Conservation (phyloP, 2,888 invertebrate species). For the Neocrepidodera transversa region DNA sequence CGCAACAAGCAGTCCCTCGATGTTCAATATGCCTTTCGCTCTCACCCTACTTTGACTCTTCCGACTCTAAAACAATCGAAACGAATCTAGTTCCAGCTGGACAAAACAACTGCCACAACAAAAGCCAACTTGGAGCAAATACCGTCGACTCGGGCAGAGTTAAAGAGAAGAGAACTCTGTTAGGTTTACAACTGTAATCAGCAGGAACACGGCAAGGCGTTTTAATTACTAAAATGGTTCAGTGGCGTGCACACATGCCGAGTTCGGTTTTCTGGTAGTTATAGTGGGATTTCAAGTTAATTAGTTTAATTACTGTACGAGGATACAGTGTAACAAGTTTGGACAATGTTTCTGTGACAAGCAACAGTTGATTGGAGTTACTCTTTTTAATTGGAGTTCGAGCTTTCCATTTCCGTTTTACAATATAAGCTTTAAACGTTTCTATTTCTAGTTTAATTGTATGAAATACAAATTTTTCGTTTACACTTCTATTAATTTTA, state of each 20-base stretch:
- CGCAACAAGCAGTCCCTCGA: no score
- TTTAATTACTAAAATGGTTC: slow-evolving; percentile 21
- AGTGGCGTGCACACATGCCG: slow-evolving; percentile 11
- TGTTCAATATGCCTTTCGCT: no score
- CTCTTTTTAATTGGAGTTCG: no score
- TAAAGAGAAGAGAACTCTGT: slow-evolving; percentile 22
- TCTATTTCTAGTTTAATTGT: no score
- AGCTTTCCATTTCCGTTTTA: no score
- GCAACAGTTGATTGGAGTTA: neutral
- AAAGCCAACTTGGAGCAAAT: slow-evolving; percentile 31
- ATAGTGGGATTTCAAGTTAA: neutral
- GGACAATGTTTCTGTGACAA: neutral
- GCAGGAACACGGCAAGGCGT: slow-evolving; percentile 31
- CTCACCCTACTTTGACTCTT: slow-evolving; percentile 9
- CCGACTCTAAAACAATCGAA: slow-evolving; percentile 26
- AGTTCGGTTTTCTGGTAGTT: neutral
- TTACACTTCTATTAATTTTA: no score
- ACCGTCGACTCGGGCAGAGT: slow-evolving; percentile 23
- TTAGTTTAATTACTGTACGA: neutral
- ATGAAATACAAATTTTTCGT: no score
- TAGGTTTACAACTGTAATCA: slow-evolving; percentile 37
- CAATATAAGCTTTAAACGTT: no score
- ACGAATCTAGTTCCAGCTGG: slow-evolving; percentile 25
- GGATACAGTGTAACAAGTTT: neutral
- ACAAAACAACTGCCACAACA: slow-evolving; percentile 31